phyloP scores from a whole-genome alignment of 1,140 invertebrate species.

The Pogonomyrmex californicus region DNA sequence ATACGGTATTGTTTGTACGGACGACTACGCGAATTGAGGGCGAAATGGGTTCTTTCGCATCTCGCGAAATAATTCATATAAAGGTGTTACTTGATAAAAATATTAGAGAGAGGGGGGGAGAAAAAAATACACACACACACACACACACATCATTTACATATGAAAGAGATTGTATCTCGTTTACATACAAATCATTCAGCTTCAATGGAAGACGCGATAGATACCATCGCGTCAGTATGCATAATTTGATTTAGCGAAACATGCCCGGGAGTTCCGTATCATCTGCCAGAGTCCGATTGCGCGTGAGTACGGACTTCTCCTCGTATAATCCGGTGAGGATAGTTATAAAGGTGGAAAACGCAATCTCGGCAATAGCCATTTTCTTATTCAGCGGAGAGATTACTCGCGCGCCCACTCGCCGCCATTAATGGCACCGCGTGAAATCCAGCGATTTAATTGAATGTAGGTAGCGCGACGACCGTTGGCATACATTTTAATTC shows the following conservation, averaged over 20 bases:
- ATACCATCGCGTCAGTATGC: not conserved
- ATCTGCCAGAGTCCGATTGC: not conserved
- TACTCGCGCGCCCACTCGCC: slow-evolving; percentile 4
- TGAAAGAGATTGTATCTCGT: slow-evolving; percentile 14
- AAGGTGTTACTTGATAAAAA: slow-evolving; percentile 36
- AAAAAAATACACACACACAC: too few relatives aligned
- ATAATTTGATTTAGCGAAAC: slow-evolving; percentile 21
- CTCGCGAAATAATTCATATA: slow-evolving; percentile 33
- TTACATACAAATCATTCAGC: slow-evolving; percentile 22
- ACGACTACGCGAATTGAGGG: slow-evolving; percentile 42
- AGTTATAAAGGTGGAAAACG: not conserved
- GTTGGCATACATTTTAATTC: slow-evolving; percentile 59
- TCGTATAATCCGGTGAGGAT: not conserved
- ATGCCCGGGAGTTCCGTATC: not conserved
- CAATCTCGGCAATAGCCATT: slow-evolving; percentile 37
- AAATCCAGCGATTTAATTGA: slow-evolving; percentile 58
- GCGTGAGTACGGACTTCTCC: not conserved
- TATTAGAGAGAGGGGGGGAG: not conserved
- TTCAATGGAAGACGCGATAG: not conserved
- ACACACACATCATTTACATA: not conserved
- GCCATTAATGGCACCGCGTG: slow-evolving; percentile 38
- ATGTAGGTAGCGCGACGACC: slow-evolving; percentile 35
- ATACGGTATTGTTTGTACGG: slow-evolving; percentile 58
- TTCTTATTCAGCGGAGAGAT: slow-evolving; percentile 47
- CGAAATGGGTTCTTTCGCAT: slow-evolving; percentile 22